Conservation (phyloP, 1,140 invertebrate species). For the Macrotrachela quadricornifera region DNA sequence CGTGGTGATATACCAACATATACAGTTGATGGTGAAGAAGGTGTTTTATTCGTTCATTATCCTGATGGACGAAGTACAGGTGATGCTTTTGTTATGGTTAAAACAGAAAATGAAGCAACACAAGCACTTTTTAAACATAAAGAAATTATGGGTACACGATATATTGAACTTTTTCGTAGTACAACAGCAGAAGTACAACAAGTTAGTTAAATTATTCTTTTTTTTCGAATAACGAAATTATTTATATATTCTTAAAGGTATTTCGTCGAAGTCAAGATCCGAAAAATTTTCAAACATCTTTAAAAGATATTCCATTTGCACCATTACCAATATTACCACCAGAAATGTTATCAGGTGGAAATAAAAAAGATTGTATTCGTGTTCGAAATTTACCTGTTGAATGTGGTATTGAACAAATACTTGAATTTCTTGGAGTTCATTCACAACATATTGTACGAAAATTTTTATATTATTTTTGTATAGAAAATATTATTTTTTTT, state of each 20-base stretch:
- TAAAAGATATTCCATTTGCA: slow-evolving; percentile 13
- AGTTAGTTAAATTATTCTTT: slow-evolving; percentile 12
- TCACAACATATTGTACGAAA: slow-evolving; percentile 65
- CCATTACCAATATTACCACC: no score
- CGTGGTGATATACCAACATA: slow-evolving; percentile 58
- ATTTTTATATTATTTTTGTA: no score
- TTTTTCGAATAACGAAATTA: no score
- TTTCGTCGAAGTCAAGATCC: slow-evolving; percentile 53
- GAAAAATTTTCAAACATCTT: slow-evolving; percentile 17
- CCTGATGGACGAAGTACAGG: slow-evolving; percentile 85
- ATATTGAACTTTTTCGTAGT: slow-evolving; percentile 91
- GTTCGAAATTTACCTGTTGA: slow-evolving; percentile 82
- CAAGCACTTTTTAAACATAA: slow-evolving; percentile 81
- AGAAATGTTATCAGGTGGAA: slow-evolving; percentile 54
- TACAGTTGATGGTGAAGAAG: slow-evolving; percentile 70
- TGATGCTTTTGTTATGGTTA: slow-evolving; percentile 84
- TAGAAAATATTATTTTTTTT: no score
- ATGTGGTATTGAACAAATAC: slow-evolving; percentile 75
- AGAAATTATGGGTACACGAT: slow-evolving; percentile 77
- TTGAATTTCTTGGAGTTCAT: slow-evolving; percentile 87
- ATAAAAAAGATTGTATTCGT: slow-evolving; percentile 61
- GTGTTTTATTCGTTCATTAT: slow-evolving; percentile 84
- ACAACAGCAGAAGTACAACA: slow-evolving; percentile 97
- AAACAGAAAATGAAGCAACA: slow-evolving; percentile 61
- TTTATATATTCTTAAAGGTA: slow-evolving; percentile 30